A percentile compares a stretch with the other conserved stretches of the same genome.
Evolutionary conservation across 2,888 invertebrate genomes (phyloP).

Genomic region (Meteorus colon): DNA sequence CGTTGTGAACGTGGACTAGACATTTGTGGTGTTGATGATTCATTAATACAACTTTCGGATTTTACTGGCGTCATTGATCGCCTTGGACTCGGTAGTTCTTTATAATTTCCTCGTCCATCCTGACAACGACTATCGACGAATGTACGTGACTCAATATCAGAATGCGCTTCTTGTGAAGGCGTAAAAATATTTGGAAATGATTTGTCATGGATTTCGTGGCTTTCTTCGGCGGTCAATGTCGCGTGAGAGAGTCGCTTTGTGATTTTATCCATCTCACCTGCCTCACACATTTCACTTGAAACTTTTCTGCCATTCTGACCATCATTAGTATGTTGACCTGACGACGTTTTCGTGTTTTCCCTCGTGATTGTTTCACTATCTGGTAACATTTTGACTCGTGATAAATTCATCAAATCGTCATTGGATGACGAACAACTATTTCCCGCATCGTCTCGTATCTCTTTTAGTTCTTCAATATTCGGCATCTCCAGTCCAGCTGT

Average conservation of each 20-base stretch:
- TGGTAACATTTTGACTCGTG: slow-evolving; percentile 18
- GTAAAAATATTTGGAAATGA: not conserved
- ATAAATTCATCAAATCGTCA: slow-evolving; percentile 24
- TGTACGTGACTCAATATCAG: slow-evolving; percentile 3
- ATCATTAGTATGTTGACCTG: not conserved
- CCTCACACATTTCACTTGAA: not conserved
- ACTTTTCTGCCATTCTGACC: not conserved
- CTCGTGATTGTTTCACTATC: slow-evolving; percentile 1
- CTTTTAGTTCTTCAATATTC: slow-evolving; percentile 62
- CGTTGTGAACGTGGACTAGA: slow-evolving; percentile 35
- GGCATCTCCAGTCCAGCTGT: slow-evolving; percentile 61
- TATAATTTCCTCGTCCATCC: slow-evolving; percentile 7
- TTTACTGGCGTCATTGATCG: not conserved
- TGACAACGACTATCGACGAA: slow-evolving; percentile 10
- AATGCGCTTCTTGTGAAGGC: not conserved
- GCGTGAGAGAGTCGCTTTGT: slow-evolving; percentile 17
- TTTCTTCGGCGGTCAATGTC: slow-evolving; percentile 22
- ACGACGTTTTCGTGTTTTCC: not conserved
- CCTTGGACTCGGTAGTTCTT: slow-evolving; percentile 18
- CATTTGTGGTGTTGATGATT: not conserved
- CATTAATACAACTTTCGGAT: slow-evolving; percentile 22
- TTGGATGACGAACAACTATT: slow-evolving; percentile 1
- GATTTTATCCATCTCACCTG: slow-evolving; percentile 20
- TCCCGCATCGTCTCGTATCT: slow-evolving; percentile 47
- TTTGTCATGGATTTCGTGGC: not conserved